Conservation (phyloP, 2,113 vertebrate species). For the Lamprotornis superbus region DNA sequence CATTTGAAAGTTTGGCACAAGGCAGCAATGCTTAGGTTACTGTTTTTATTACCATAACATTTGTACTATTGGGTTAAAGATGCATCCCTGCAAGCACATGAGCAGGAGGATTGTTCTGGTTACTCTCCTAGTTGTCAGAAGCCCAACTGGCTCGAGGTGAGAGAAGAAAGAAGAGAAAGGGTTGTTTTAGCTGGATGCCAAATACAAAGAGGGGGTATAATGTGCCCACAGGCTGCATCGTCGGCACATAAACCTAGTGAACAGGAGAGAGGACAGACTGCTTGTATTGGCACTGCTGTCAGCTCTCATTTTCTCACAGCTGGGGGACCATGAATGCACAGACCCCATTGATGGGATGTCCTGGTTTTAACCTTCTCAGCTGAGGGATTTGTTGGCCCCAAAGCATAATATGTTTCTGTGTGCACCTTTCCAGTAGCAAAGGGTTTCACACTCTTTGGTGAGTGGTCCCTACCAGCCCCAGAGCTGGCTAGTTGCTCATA, state of each 20-base stretch:
- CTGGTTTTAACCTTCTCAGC: conserved; percentile 39
- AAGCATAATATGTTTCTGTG: background rate
- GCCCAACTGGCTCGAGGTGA: background rate
- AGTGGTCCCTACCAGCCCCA: background rate
- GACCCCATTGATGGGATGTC: background rate
- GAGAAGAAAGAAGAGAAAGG: background rate
- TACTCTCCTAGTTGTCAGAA: background rate
- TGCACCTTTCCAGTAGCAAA: background rate
- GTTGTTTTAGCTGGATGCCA: background rate
- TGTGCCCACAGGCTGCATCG: background rate
- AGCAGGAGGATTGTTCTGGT: background rate
- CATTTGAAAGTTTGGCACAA: background rate
- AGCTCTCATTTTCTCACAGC: conserved; percentile 57
- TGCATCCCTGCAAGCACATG: background rate
- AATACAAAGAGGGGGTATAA: background rate
- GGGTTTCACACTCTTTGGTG: background rate
- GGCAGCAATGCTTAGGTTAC: background rate
- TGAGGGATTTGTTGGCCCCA: background rate
- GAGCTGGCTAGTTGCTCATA: background rate
- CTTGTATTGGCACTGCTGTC: conserved; percentile 44
- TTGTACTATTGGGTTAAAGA: background rate
- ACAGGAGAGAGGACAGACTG: background rate
- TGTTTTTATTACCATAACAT: background rate
- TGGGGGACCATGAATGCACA: conserved; percentile 37
- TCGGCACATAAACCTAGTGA: background rate